These are phyloP conservation scores for Scaptomyza tumidula DNA, from an alignment of 2,888 invertebrate genomes.

Conservation along the genomic window DNA sequence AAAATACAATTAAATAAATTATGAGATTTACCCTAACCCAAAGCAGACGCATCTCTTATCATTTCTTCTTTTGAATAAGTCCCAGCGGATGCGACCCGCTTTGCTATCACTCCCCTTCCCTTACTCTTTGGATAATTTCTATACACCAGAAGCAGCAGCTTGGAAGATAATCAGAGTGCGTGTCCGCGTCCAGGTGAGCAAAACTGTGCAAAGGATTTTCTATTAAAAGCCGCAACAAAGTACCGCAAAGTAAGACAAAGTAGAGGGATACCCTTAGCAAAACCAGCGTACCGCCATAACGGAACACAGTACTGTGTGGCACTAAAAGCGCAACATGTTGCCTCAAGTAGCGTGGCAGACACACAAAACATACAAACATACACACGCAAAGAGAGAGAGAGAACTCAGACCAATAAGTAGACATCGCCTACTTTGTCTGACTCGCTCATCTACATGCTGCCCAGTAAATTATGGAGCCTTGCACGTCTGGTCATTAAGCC, in stretches of 20 bases:
- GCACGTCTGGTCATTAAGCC: conserved; percentile 84
- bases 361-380: neutral
- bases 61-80: conserved; percentile 53
- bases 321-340: conserved; percentile 78
- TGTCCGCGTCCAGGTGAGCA: conserved; percentile 44
- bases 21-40: conserved; percentile 68
- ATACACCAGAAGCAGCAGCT: conserved; percentile 5
- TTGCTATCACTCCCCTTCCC: no score
- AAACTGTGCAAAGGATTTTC: conserved; percentile 70
- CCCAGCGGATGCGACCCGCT: conserved; percentile 33
- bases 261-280: conserved; percentile 45
- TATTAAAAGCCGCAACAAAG: conserved; percentile 77
- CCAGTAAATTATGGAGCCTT: conserved; percentile 81
- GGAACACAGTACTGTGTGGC: conserved; percentile 19
- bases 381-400: neutral
- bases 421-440: conserved; percentile 73
- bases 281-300: neutral
- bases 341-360: conserved; percentile 55
- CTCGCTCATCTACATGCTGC: conserved; percentile 70
- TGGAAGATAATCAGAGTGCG: conserved; percentile 50
- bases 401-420: conserved; percentile 37
- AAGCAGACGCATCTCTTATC: conserved; percentile 49
- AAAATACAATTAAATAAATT: conserved; percentile 80
- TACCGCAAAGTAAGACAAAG: conserved; percentile 77
- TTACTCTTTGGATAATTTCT: conserved; percentile 28